Percentiles rank a stretch among this genome's conserved stretches.
phyloP scores from a whole-genome alignment of 1,140 invertebrate species.

The Cataglyphis hispanica region DNA sequence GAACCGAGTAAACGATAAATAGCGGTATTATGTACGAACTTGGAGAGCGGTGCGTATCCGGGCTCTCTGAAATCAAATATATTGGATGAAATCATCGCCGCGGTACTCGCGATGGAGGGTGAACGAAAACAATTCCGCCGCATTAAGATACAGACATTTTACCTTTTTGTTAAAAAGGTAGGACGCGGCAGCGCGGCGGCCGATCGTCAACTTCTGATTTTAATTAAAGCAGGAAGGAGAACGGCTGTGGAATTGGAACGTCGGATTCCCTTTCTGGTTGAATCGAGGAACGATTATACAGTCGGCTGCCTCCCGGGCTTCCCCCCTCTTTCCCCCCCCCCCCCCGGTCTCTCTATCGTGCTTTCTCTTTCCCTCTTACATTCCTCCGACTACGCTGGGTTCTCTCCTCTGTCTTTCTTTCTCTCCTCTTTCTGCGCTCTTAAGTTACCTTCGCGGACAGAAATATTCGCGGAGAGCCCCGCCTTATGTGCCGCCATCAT shows the following conservation, averaged over 20 bases:
- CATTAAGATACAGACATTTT: slow-evolving; percentile 46
- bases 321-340: slow-evolving; percentile 41
- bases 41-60: background rate
- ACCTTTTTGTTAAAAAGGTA: slow-evolving; percentile 39
- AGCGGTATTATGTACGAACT: background rate
- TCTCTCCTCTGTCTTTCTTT: slow-evolving; percentile 40
- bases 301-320: background rate
- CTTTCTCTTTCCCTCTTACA: slow-evolving; percentile 3
- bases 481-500: slow-evolving; percentile 75
- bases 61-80: slow-evolving; percentile 21
- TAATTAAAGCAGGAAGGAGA: slow-evolving; percentile 75
- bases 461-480: slow-evolving; percentile 76
- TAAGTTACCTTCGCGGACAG: slow-evolving; percentile 72
- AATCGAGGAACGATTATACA: slow-evolving; percentile 69
- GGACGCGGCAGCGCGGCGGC: slow-evolving; percentile 34
- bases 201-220: slow-evolving; percentile 69
- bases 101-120: slow-evolving; percentile 21
- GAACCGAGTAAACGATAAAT: slow-evolving; percentile 21
- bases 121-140: slow-evolving; percentile 55
- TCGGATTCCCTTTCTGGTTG: slow-evolving; percentile 72
- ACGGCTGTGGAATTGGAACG: slow-evolving; percentile 69
- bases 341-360: slow-evolving; percentile 13
- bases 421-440: slow-evolving; percentile 36
- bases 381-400: background rate
- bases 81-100: slow-evolving; percentile 53